Evolutionary conservation across 2,113 vertebrate species (phyloP).

Genomic region (Cathartes aura): DNA sequence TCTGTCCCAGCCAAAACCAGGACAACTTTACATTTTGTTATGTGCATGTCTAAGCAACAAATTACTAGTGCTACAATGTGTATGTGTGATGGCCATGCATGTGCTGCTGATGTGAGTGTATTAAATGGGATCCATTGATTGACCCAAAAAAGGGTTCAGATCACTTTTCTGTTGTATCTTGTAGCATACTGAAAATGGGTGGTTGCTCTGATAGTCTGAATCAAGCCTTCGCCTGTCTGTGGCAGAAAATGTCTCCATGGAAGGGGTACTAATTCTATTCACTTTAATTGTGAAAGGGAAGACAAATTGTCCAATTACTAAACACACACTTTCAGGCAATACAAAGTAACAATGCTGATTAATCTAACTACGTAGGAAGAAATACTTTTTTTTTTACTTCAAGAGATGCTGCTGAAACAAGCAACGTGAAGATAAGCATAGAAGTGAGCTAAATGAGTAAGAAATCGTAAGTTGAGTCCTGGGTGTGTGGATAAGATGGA

Average conservation of each 20-base stretch:
- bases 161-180: not conserved
- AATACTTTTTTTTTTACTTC: constrained; percentile 6
- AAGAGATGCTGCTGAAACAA: constrained; percentile 38
- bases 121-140: not conserved
- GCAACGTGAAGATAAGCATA: not conserved
- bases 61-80: not conserved
- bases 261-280: constrained; percentile 59
- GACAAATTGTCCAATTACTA: constrained; percentile 77
- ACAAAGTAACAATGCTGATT: constrained; percentile 68
- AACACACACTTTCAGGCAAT: constrained; percentile 59
- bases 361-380: constrained; percentile 53
- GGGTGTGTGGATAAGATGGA: not conserved
- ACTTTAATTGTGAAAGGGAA: constrained; percentile 63
- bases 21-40: not conserved
- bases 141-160: not conserved
- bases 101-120: not conserved
- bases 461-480: not conserved
- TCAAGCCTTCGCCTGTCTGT: constrained; percentile 33
- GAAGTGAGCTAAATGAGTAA: constrained; percentile 41
- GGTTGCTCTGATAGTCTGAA: constrained; percentile 42
- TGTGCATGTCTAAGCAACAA: not conserved
- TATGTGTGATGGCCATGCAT: not conserved
- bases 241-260: constrained; percentile 45
- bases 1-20: not conserved
- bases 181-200: not conserved